Percentiles rank a stretch among this genome's conserved stretches.
Evolutionary conservation across 2,113 vertebrate genomes (phyloP).

Genomic region (Clarias macrocephalus): DNA sequence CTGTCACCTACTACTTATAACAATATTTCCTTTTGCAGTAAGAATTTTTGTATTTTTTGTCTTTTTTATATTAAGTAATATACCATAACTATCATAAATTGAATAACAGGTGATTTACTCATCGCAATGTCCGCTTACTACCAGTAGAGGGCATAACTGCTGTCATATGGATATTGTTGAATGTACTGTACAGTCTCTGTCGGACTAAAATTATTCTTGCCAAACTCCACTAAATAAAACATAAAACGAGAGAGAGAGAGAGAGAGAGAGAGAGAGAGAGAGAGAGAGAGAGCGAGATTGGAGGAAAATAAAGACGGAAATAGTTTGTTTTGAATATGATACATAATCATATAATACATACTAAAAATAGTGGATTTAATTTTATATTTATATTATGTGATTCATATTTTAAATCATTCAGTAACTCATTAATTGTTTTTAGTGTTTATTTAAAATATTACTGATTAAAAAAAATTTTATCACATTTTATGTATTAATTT

Average conservation of each 20-base stretch:
- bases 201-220: neutral
- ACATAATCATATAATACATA: no score
- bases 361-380: neutral
- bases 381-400: neutral
- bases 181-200: neutral
- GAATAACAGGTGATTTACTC: neutral
- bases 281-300: neutral
- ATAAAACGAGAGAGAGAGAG: neutral
- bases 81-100: neutral
- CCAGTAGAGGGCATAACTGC: neutral
- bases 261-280: neutral
- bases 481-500: conserved; percentile 9
- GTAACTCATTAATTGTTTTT: neutral
- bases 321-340: neutral
- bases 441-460: no score
- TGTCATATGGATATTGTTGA: neutral
- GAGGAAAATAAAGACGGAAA: neutral
- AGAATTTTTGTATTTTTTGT: neutral
- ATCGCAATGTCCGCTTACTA: neutral
- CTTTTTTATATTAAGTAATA: neutral
- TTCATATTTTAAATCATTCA: neutral
- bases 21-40: neutral
- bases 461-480: neutral
- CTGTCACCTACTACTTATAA: neutral
- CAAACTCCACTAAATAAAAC: neutral